phyloP scores from a whole-genome alignment of 1,140 invertebrate species.

The Notospermus geniculatus region DNA sequence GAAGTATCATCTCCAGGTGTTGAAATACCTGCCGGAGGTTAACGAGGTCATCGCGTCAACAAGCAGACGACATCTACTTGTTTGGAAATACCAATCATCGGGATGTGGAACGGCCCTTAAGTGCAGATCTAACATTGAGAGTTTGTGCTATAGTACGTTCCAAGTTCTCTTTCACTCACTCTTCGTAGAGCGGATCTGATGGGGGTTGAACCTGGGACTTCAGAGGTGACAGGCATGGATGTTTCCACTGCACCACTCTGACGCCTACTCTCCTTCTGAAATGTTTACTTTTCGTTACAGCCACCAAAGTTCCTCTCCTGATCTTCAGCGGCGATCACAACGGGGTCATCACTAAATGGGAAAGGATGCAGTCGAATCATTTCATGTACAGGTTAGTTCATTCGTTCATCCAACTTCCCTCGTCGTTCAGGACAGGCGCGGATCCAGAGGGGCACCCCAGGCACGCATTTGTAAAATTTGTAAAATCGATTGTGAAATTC shows the following conservation, averaged over 20 bases:
- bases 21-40: constrained; percentile 50
- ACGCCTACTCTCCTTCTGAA: too few species aligned
- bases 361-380: constrained; percentile 55
- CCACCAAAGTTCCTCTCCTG: constrained; percentile 48
- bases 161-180: neutral
- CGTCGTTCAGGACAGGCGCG: too few species aligned
- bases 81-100: constrained; percentile 55
- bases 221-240: too few species aligned
- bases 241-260: too few species aligned
- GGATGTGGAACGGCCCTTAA: constrained; percentile 53
- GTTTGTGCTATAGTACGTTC: constrained; percentile 49
- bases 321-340: constrained; percentile 52
- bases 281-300: constrained; percentile 31
- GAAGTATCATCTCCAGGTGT: constrained; percentile 49
- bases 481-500: too few species aligned
- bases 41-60: constrained; percentile 50
- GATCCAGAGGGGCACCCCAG: too few species aligned
- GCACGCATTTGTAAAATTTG: too few species aligned
- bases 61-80: constrained; percentile 46
- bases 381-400: constrained; percentile 52
- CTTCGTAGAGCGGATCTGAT: too few species aligned
- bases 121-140: constrained; percentile 44
- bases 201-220: too few species aligned
- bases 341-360: constrained; percentile 54
- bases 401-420: too few species aligned